phyloP scores from a whole-genome alignment of 2,113 vertebrate genomes.

The Eublepharis macularius region DNA sequence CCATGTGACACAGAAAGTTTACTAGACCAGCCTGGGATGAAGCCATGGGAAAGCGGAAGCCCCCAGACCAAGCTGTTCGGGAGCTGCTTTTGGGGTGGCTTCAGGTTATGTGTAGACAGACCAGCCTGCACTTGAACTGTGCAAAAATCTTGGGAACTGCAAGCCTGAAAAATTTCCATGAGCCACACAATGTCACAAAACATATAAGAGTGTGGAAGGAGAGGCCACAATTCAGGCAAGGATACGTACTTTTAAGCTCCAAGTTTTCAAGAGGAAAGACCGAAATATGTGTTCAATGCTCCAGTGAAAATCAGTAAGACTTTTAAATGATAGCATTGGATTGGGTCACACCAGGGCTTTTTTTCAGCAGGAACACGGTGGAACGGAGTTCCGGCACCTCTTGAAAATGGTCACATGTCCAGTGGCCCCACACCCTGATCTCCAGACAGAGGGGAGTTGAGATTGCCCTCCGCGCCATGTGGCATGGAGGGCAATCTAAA shows the following conservation, averaged over 20 bases:
- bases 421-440: too few species aligned
- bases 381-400: too few species aligned
- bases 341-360: not conserved
- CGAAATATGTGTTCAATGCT: not conserved
- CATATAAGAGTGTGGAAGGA: not conserved
- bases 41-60: not conserved
- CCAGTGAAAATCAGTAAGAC: not conserved
- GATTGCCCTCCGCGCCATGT: too few species aligned
- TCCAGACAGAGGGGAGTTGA: too few species aligned
- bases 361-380: too few species aligned
- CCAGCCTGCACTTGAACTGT: not conserved
- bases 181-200: not conserved
- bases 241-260: too few species aligned
- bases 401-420: too few species aligned
- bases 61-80: not conserved
- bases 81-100: not conserved
- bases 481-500: too few species aligned
- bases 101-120: not conserved
- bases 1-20: not conserved
- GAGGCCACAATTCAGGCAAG: not conserved
- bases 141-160: not conserved
- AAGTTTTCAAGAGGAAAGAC: not conserved
- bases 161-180: not conserved
- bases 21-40: not conserved
- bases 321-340: not conserved